phyloP scores from a whole-genome alignment of 2,113 vertebrate species.

The Scomber japonicus region DNA sequence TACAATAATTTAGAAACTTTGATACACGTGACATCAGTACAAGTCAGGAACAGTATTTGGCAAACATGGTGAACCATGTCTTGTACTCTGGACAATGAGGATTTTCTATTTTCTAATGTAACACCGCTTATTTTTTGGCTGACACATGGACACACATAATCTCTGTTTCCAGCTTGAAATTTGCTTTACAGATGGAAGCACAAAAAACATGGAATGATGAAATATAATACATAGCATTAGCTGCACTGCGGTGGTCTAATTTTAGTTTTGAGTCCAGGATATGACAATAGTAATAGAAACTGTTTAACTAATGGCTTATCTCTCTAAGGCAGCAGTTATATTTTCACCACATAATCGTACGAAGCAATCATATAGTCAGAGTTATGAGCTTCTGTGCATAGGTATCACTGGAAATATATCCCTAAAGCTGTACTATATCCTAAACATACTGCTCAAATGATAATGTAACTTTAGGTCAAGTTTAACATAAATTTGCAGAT shows the following conservation, averaged over 20 bases:
- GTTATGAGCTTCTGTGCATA: too few relatives aligned
- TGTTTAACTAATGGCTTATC: background rate
- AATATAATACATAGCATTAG: background rate
- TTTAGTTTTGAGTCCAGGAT: too few relatives aligned
- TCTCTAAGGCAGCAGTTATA: background rate
- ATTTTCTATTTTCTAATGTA: background rate
- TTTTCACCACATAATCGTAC: background rate
- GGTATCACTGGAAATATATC: background rate
- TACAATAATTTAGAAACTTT: background rate
- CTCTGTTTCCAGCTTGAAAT: background rate
- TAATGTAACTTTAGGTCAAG: background rate
- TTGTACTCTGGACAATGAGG: background rate
- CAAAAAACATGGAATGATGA: background rate
- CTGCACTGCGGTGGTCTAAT: too few relatives aligned
- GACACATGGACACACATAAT: background rate
- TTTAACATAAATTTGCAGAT: background rate
- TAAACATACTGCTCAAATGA: background rate
- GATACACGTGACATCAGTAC: background rate
- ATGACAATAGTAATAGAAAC: background rate
- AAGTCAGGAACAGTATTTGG: background rate
- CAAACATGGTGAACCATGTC: too few relatives aligned
- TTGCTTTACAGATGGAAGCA: background rate
- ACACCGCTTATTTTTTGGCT: conserved; percentile 12
- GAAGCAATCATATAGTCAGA: background rate
- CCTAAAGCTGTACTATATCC: background rate